These are phyloP conservation scores for Helogale parvula DNA, from an alignment of 2,113 vertebrate genomes.

Conservation along the genomic window DNA sequence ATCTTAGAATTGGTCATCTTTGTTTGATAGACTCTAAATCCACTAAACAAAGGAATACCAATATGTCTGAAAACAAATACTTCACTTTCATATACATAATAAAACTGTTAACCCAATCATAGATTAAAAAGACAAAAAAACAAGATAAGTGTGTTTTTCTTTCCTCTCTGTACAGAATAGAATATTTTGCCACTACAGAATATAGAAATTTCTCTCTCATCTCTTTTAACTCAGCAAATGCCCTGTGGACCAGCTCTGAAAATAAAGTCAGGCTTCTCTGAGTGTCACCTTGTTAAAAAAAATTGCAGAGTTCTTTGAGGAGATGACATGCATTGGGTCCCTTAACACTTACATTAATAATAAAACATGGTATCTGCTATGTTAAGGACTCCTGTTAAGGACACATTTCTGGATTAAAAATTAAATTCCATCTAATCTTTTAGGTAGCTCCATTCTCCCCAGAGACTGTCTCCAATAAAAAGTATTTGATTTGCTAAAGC, in stretches of 20 bases:
- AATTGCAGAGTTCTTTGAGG: conserved; percentile 70
- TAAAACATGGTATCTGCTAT: conserved; percentile 80
- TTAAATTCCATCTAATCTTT: conserved; percentile 84
- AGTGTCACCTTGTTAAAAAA: conserved; percentile 70
- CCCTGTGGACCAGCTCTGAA: conserved; percentile 65
- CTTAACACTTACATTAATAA: conserved; percentile 80
- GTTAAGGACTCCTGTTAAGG: conserved; percentile 79
- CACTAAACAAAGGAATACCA: conserved; percentile 15
- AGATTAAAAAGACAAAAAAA: neutral
- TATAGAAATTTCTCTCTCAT: conserved; percentile 47
- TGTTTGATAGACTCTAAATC: conserved; percentile 24
- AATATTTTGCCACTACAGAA: neutral
- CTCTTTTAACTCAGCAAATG: conserved; percentile 79
- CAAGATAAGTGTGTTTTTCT: neutral
- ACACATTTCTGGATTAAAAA: conserved; percentile 82
- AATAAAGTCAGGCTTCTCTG: conserved; percentile 60
- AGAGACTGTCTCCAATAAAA: conserved; percentile 78
- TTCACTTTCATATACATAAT: conserved; percentile 30
- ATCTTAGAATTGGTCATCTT: neutral
- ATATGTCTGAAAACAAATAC: conserved; percentile 34
- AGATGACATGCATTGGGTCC: conserved; percentile 74
- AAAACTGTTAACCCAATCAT: conserved; percentile 60
- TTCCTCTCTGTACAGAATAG: neutral
- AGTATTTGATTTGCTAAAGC: conserved; percentile 78
- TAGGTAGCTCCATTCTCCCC: conserved; percentile 73